Conservation (phyloP, 2,113 vertebrate genomes). For the Ciconia maguari region DNA sequence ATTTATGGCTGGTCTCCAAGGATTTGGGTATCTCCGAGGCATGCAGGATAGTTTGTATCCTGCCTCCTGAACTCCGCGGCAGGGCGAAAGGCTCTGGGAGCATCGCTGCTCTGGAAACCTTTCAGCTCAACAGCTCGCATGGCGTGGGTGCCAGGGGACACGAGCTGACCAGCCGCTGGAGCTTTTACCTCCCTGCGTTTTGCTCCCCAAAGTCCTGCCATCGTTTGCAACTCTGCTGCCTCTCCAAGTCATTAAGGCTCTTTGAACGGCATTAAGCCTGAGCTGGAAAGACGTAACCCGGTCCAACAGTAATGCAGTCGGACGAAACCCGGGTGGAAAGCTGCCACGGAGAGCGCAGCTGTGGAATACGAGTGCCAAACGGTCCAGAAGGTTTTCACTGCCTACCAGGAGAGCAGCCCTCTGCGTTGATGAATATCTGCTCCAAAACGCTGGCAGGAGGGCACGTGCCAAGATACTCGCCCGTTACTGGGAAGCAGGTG, state of each 20-base stretch:
- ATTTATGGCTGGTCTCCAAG: neutral
- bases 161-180: accelerated
- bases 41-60: neutral
- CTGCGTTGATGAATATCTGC: constrained; percentile 11
- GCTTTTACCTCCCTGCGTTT: neutral
- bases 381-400: constrained; percentile 49
- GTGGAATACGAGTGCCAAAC: constrained; percentile 74
- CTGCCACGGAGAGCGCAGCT: constrained; percentile 76
- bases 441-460: neutral
- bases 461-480: neutral
- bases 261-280: constrained; percentile 75
- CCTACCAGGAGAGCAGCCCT: constrained; percentile 21
- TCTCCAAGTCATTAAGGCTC: constrained; percentile 71
- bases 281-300: constrained; percentile 74
- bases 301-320: constrained; percentile 81
- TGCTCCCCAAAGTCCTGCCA: neutral
- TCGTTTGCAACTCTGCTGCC: constrained; percentile 45
- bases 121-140: neutral
- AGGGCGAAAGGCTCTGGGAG: neutral
- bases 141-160: accelerated
- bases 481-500: neutral
- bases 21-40: neutral
- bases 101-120: neutral
- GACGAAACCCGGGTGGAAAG: constrained; percentile 82
- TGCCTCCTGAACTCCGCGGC: neutral